These are phyloP conservation scores for Sander lucioperca DNA, from an alignment of 2,113 vertebrate species.

Conservation along the genomic window DNA sequence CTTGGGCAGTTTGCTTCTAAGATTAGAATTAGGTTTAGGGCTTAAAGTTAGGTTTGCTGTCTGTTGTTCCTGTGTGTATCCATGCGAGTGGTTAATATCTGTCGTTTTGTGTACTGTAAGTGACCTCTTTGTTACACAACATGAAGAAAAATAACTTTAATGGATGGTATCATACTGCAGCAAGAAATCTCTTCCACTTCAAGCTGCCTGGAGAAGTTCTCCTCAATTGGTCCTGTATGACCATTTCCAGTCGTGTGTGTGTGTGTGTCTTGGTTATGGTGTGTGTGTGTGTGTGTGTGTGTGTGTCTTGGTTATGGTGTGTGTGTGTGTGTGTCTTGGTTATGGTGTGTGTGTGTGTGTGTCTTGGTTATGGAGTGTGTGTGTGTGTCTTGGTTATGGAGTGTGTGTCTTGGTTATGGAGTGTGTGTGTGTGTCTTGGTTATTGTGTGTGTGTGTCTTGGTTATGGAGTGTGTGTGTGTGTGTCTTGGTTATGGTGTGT, in stretches of 20 bases:
- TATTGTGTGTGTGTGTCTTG: slow-evolving; percentile 17
- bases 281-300: slow-evolving; percentile 12
- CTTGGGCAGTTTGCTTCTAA: background rate
- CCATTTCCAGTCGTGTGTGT: background rate
- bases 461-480: background rate
- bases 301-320: too few species aligned
- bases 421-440: background rate
- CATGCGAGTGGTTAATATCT: background rate
- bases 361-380: slow-evolving; percentile 14
- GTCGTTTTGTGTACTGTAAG: too few species aligned
- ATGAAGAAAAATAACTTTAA: background rate
- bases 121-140: background rate
- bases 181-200: slow-evolving; percentile 13
- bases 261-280: background rate
- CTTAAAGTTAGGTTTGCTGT: background rate
- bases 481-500: too few species aligned
- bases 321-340: too few species aligned
- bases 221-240: slow-evolving; percentile 26
- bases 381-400: slow-evolving; percentile 1
- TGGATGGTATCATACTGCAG: slow-evolving; percentile 15
- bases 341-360: too few species aligned
- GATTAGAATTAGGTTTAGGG: background rate
- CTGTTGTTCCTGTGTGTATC: background rate
- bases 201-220: slow-evolving; percentile 12
- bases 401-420: slow-evolving; percentile 9